These are phyloP conservation scores for Ginglymostoma cirratum DNA, from an alignment of 2,113 vertebrate species.

Conservation along the genomic window DNA sequence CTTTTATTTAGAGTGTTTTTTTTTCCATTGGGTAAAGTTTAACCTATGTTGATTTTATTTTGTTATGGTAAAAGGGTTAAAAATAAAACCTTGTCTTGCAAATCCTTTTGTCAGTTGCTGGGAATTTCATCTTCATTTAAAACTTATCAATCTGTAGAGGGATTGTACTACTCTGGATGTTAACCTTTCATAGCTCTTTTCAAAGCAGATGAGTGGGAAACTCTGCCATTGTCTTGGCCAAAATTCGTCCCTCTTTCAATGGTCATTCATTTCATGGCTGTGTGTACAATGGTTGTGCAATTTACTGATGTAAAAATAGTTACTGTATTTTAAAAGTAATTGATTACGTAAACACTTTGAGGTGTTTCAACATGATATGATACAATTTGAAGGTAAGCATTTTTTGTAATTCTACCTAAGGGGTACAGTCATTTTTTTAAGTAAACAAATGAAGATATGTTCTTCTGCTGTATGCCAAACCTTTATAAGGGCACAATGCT, in stretches of 20 bases:
- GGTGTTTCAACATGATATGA: neutral
- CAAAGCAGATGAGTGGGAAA: neutral
- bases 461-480: neutral
- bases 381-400: neutral
- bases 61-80: too few species aligned
- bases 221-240: neutral
- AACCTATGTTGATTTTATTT: too few species aligned
- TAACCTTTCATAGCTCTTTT: neutral
- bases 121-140: too few species aligned
- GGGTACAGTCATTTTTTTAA: neutral
- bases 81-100: too few species aligned
- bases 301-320: neutral
- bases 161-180: neutral
- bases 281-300: neutral
- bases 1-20: too few species aligned
- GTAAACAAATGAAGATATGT: neutral
- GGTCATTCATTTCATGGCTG: neutral
- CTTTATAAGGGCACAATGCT: neutral
- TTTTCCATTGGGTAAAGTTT: too few species aligned
- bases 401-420: neutral
- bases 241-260: neutral
- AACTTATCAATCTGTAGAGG: too few species aligned
- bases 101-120: too few species aligned
- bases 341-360: neutral
- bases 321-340: neutral